Evolutionary conservation across 1,140 invertebrate genomes (phyloP).

Genomic region (Bombus ignitus): DNA sequence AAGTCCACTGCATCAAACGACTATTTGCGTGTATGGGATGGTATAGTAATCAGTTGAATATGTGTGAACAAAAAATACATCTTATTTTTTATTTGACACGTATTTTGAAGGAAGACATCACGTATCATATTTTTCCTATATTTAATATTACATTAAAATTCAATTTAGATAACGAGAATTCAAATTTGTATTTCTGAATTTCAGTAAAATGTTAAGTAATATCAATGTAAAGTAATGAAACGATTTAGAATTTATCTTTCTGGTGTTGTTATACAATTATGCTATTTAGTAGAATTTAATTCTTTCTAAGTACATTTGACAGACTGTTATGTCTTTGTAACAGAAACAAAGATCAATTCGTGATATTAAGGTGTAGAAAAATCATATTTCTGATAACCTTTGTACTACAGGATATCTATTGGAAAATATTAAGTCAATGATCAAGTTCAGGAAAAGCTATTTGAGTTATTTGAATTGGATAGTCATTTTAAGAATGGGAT

Average conservation of each 20-base stretch:
- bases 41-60: background rate
- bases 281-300: background rate
- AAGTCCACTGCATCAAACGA: conserved; percentile 59
- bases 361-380: background rate
- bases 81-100: background rate
- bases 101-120: background rate
- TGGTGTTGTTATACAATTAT: background rate
- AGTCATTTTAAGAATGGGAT: background rate
- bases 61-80: conserved; percentile 21
- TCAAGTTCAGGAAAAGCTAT: background rate
- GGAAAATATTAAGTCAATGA: background rate
- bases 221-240: background rate
- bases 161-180: background rate
- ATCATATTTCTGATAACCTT: background rate
- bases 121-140: background rate
- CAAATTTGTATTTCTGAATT: background rate
- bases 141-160: background rate
- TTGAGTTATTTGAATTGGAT: background rate
- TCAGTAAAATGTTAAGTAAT: background rate
- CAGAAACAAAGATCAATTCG: background rate
- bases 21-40: background rate
- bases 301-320: background rate
- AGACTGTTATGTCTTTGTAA: background rate
- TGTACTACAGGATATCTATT: background rate
- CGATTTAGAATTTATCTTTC: background rate